A percentile compares a stretch with the other conserved stretches of the same genome.
These are phyloP conservation scores for Dendrocincla tyrannina DNA, from an alignment of 2,797 vertebrate species.

Conservation along the genomic window DNA sequence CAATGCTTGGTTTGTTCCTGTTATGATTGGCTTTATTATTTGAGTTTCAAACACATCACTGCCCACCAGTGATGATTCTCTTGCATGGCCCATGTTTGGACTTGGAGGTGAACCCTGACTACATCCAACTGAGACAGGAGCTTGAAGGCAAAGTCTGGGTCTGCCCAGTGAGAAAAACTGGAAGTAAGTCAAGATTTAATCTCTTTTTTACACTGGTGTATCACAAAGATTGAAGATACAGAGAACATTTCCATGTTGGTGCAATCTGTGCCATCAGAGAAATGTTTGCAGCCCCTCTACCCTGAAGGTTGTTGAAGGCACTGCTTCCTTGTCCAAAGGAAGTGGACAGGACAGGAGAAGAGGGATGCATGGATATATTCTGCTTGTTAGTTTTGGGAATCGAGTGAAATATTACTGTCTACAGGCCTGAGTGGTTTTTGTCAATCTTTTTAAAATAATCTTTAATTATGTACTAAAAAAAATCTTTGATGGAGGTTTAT, in stretches of 20 bases:
- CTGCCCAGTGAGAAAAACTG: background rate
- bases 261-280: background rate
- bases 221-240: background rate
- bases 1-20: background rate
- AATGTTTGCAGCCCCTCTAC: background rate
- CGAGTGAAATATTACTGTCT: background rate
- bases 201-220: background rate
- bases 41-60: background rate
- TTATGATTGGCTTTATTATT: background rate
- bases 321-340: background rate
- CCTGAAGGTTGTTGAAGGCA: background rate
- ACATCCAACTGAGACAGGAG: background rate
- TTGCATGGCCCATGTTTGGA: background rate
- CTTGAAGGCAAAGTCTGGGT: background rate
- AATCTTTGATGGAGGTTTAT: background rate
- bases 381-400: background rate
- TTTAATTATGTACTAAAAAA: background rate
- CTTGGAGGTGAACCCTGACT: background rate
- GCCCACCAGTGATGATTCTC: background rate
- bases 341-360: background rate
- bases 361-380: background rate
- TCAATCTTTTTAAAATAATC: background rate
- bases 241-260: background rate
- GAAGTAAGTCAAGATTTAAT: background rate
- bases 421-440: accelerated